Base-by-base conservation (phyloP, 2,888 invertebrate species). In the Eilema caniola region DNA sequence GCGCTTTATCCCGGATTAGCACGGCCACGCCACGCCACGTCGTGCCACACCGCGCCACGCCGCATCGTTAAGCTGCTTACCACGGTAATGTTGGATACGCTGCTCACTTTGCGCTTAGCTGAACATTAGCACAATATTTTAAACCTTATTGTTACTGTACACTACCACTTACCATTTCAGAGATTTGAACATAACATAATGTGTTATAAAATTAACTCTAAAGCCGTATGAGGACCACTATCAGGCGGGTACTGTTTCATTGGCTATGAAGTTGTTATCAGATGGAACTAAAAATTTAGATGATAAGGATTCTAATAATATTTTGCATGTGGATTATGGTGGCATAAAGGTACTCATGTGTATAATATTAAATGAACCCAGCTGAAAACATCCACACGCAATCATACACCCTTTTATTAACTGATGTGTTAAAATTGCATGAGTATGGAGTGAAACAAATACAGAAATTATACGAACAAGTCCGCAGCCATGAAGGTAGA, bases 31-130 rank as follows among this genome's bases (percentile, higher is more conserved):
- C 33, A 12, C 33, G 33, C 33, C 33, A 12, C 12, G 33, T 67
- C 66, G 63, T 57, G 16, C 25, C n/a, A 28, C 37, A n/a, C 33
- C 47, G 25, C 41, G n/a, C 23, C 70, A 66, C 57, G 41, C 59
- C 25, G 31, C 63, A 37, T 41, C 68, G 64, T 68, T 85, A 83
- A 86, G 82, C 85, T 72, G 84, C 85, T 86, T 85, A 81, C 72
- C 71, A 72, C 78, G 79, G 77, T 82, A 80, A 84, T 83, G 80
- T 81, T 83, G 78, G 82, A 82, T 81, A 78, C 74, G 67, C 77
- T 78, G 76, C 80, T 84, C 78, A 80, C 73, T 76, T 60, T 64
- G 66, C 72, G 78, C 79, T 84, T 78, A 81, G 69, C 70, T 73
- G 70, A 76, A 78, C 78, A 56, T 61, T 68, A 63, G 25, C 31